Base-by-base conservation (phyloP, 1,140 invertebrate species). In the Aphidius gifuensis region DNA sequence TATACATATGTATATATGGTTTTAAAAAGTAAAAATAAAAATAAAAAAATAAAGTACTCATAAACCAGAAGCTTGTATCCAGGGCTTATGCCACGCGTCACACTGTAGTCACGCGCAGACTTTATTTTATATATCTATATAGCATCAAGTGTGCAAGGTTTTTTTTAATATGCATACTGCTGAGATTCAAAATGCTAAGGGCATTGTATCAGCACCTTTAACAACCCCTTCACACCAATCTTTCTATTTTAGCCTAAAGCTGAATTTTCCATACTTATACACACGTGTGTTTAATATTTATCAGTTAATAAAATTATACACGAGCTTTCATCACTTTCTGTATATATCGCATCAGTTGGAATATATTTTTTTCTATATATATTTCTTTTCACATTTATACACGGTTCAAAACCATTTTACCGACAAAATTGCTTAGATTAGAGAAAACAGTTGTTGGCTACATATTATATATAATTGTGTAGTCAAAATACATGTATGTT, bases 381-480 rank as follows among this genome's bases (percentile, higher is more conserved):
- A 6, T 44, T 44, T 44, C 9, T 44, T 44, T 6, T 44, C 5
- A n/a, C n/a, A 43, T 9, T 9, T 40, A 49, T 54, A 42, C 55
- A 58, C 60, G 63, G 55, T 47, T 60, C 23, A 32, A 32, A 61
- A 61, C 68, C 64, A 72, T 72, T 72, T 62, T 71, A 71, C 69
- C 66, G 62, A 68, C 68, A 74, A 80, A 80, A 80, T 73, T 73
- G 71, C 69, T 64, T 57, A 72, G 73, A 79, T 77, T 78, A 75
- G 74, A 71, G 53, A 21, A 69, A 74, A 69, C 69, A 61, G 53
- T 43, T 43, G 9, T n/a, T 42, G 40, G 4, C 43, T 40, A 55
- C 3, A 39, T 6, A n/a, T 2, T 9, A 43, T 38, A 43, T 39
- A 11, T 38, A 55, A 43, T 1, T 7, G 6, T 43, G 5, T 55